Evolutionary conservation across 2,888 invertebrate species (phyloP), one percentile per base, ranked within the genome.

Genomic region (Sympetrum striolatum): DNA sequence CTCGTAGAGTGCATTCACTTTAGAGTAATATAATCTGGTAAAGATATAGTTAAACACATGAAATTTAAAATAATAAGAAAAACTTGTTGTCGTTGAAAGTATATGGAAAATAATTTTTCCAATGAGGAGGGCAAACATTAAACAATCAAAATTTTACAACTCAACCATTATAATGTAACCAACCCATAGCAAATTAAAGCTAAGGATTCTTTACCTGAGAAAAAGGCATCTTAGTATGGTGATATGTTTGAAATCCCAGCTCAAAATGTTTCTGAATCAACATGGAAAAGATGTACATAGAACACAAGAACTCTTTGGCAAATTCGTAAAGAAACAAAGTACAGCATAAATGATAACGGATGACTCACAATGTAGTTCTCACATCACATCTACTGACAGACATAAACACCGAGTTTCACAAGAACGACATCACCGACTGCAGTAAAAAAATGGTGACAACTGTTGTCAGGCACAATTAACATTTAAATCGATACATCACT

Each of bases 301-400:
- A 86, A 60, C 60, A 86, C 86, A 86, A 86, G 60, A 58, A 60
- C 60, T 86, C 86, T 86, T 86, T 86, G 86, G 86, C 86, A 86
- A 86, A 86, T 86, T 86, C 60, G n/a, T 37, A 86, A 35, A 37
- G 22, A 86, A 60, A n/a, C 37, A 35, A 37, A 31, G n/a, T 37
- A 25, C 15, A 37, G 86, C 58, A 60, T 37, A 64, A 86, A 58
- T 18, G 18, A 53, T 53, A 53, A 53, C n/a, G 39, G 35, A 22
- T 58, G 39, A 22, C 64, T 86, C 86, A 86, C 86, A 60, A 86
- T 37, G n/a, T 37, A 58, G 35, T 58, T 37, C n/a, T 35, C 58
- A 58, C 37, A n/a, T 18, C 37, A 58, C n/a, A n/a, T 37, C n/a
- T 86, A 35, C 58, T 86, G 37, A 58, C 58, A 39, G 60, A 64